Base-by-base conservation (phyloP, 2,888 invertebrate species). In the Leptopilina drosophilae region DNA sequence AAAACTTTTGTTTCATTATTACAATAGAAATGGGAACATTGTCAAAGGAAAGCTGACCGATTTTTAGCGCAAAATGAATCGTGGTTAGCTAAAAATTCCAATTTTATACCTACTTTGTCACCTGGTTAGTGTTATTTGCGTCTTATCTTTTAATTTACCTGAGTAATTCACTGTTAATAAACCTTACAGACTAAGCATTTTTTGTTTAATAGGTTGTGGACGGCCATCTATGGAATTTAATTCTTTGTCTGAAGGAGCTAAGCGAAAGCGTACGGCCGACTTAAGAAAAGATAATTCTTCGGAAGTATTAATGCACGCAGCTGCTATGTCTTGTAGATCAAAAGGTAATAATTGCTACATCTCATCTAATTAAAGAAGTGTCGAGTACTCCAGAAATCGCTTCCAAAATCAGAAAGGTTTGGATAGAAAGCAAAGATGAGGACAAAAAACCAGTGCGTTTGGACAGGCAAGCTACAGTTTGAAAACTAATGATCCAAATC, bases 241-340 rank as follows among this genome's bases (percentile, higher is more conserved):
- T n/a, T 59, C 59, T n/a, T 59, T 59, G 59, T 59, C 59, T 12
- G 14, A 59, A 59, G 59, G 59, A 59, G 59, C 59, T 59, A 59
- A 14, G 59, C 59, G 59, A n/a, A 59, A 59, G n/a, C 59, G 59
- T 59, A 59, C 59, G 12, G 14, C 59, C n/a, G 59, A 59, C 12
- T 59, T 59, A 59, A 59, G 59, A 59, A 59, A 59, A 59, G 59
- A 14, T 59, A n/a, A 59, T 59, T 59, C 59, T 14, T 59, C 14
- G 5, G 14, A 59, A n/a, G 59, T 59, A n/a, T 59, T 59, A 14
- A 59, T 59, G 12, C 59, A 59, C 59, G 59, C n/a, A 59, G 59
- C 59, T 14, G 12, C 14, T 59, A 59, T n/a, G 59, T 20, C 20
- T 20, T 20, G 20, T 20, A 20, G 20, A 20, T 20, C 20, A 20